Percentiles rank a stretch among this genome's conserved stretches.
These are phyloP conservation scores for Andrena bicolor DNA, from an alignment of 2,888 invertebrate genomes.

Conservation along the genomic window DNA sequence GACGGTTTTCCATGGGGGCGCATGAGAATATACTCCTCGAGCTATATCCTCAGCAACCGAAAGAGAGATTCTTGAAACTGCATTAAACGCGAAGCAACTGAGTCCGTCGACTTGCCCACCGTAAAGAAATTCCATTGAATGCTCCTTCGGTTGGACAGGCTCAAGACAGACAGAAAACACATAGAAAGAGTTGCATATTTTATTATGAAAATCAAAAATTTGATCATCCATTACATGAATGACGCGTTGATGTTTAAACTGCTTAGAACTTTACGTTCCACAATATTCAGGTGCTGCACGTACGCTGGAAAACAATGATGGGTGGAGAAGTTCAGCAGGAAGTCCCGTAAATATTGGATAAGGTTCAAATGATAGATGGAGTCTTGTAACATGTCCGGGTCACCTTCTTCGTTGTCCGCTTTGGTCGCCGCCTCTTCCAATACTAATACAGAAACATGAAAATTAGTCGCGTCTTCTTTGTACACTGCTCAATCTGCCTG, in stretches of 20 bases:
- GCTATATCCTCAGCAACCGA: neutral
- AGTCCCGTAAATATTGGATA: constrained; percentile 88
- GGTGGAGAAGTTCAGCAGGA: constrained; percentile 88
- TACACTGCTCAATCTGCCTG: neutral
- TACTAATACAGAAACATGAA: constrained; percentile 34
- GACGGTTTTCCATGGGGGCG: neutral
- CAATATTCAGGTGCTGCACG: constrained; percentile 87
- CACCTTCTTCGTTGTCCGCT: constrained; percentile 85
- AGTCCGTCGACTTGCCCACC: neutral
- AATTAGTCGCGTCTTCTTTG: neutral
- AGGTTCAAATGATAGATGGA: constrained; percentile 88
- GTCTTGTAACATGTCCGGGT: constrained; percentile 88
- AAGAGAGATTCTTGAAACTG: neutral
- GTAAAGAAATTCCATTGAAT: neutral
- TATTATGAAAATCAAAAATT: constrained; percentile 73
- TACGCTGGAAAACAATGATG: constrained; percentile 88
- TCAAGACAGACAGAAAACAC: neutral
- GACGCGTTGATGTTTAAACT: constrained; percentile 77
- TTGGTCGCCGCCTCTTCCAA: constrained; percentile 62
- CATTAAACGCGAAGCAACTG: neutral
- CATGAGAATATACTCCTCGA: neutral
- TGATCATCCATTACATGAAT: constrained; percentile 66
- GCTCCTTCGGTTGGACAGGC: neutral
- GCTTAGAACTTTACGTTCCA: constrained; percentile 86
- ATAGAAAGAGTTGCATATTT: constrained; percentile 68